These are phyloP conservation scores for Drosophila navojoa DNA, from an alignment of 1,140 invertebrate species.

Conservation along the genomic window DNA sequence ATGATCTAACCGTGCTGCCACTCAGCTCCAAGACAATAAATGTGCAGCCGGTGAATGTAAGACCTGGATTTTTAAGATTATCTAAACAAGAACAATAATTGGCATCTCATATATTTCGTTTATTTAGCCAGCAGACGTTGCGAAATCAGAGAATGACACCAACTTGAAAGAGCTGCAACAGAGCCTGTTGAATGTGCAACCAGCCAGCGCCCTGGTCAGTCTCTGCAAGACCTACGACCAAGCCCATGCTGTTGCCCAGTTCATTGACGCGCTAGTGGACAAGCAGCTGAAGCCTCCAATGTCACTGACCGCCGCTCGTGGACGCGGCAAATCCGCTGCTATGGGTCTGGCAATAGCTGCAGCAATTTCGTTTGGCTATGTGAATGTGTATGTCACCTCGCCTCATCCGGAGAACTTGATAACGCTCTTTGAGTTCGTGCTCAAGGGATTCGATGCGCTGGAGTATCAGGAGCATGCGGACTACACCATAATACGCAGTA, in stretches of 20 bases:
- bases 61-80: not conserved
- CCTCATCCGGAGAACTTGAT: slow-evolving; percentile 99
- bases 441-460: slow-evolving; percentile 97
- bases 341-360: slow-evolving; percentile 96
- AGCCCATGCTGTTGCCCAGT: slow-evolving; percentile 95
- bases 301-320: slow-evolving; percentile 97
- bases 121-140: slow-evolving; percentile 52
- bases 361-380: slow-evolving; percentile 94
- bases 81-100: not conserved
- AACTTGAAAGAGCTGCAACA: slow-evolving; percentile 90
- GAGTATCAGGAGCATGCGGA: slow-evolving; percentile 98
- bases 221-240: slow-evolving; percentile 97
- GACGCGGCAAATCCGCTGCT: slow-evolving; percentile 98
- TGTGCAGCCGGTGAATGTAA: slow-evolving; percentile 88
- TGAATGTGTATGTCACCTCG: slow-evolving; percentile 99
- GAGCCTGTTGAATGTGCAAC: slow-evolving; percentile 92
- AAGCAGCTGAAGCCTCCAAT: slow-evolving; percentile 94
- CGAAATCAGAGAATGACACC: slow-evolving; percentile 84
- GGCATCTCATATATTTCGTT: not conserved
- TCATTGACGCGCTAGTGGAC: slow-evolving; percentile 97
- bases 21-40: slow-evolving; percentile 94
- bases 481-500: slow-evolving; percentile 97
- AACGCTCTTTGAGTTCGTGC: slow-evolving; percentile 98
- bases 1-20: slow-evolving; percentile 95
- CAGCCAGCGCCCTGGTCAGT: slow-evolving; percentile 94